Conservation (phyloP, 2,888 invertebrate genomes). For the Andrena camellia region DNA sequence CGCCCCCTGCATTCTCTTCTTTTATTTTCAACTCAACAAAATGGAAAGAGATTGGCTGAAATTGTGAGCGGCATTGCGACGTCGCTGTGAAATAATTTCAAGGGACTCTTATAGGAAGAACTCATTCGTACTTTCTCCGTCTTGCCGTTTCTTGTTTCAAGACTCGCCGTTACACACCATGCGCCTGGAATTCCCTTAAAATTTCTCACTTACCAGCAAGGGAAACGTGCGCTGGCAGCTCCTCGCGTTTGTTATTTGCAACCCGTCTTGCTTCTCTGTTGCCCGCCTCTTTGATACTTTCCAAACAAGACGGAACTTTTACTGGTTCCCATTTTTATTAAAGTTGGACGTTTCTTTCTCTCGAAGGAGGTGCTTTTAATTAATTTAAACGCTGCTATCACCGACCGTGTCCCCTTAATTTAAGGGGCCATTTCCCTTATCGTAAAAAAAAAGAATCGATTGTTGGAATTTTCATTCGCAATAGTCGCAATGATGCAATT, state of each 20-base stretch:
- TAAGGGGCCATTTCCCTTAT: no score
- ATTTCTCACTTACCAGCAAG: constrained; percentile 7
- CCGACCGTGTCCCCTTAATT: not conserved
- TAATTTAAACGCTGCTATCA: not conserved
- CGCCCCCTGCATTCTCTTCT: no score
- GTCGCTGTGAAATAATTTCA: constrained; percentile 23
- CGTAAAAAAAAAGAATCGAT: not conserved
- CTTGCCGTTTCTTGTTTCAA: constrained; percentile 23
- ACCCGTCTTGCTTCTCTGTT: not conserved
- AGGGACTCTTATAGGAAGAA: constrained; percentile 6
- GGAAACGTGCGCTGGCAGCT: not conserved
- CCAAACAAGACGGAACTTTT: constrained; percentile 14
- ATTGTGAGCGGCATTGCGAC: not conserved
- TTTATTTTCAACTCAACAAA: no score
- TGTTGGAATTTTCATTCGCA: not conserved
- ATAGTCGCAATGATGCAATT: constrained; percentile 26
- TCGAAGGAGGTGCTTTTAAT: not conserved
- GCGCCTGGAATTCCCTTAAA: constrained; percentile 31
- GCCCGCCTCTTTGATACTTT: constrained; percentile 19
- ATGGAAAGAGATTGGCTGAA: no score
- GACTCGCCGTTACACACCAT: not conserved
- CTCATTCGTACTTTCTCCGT: constrained; percentile 14
- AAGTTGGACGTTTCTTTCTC: not conserved
- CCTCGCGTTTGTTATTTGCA: constrained; percentile 21
- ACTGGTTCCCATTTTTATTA: constrained; percentile 17